Percentiles rank a stretch among this genome's conserved stretches.
These are phyloP conservation scores for Martes martes DNA, from an alignment of 2,113 vertebrate species.

Conservation along the genomic window DNA sequence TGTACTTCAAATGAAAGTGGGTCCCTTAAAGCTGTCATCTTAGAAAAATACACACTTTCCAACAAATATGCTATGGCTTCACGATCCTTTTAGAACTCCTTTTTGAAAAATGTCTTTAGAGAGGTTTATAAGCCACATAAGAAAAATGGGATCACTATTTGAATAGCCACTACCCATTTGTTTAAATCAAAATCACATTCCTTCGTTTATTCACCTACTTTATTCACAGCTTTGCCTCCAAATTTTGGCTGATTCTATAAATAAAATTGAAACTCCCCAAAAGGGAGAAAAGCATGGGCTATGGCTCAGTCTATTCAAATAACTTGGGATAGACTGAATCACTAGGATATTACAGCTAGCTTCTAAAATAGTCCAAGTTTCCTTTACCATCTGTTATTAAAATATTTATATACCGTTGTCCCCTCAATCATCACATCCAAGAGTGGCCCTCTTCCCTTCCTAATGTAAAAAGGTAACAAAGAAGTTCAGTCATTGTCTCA, in stretches of 20 bases:
- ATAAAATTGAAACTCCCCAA: neutral
- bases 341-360: neutral
- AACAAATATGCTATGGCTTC: neutral
- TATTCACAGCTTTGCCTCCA: neutral
- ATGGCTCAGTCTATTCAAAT: neutral
- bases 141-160: constrained; percentile 18
- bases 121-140: neutral
- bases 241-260: neutral
- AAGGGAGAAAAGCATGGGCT: neutral
- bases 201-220: neutral
- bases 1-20: neutral
- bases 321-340: neutral
- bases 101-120: neutral
- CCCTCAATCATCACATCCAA: neutral
- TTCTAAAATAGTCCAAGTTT: neutral
- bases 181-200: neutral
- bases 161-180: neutral
- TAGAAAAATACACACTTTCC: neutral
- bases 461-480: neutral
- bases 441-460: neutral
- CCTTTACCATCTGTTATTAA: neutral
- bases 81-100: neutral
- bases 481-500: neutral
- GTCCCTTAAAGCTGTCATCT: neutral
- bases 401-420: neutral